Conservation (phyloP, 2,888 invertebrate species). For the Drosophila sordidula region DNA sequence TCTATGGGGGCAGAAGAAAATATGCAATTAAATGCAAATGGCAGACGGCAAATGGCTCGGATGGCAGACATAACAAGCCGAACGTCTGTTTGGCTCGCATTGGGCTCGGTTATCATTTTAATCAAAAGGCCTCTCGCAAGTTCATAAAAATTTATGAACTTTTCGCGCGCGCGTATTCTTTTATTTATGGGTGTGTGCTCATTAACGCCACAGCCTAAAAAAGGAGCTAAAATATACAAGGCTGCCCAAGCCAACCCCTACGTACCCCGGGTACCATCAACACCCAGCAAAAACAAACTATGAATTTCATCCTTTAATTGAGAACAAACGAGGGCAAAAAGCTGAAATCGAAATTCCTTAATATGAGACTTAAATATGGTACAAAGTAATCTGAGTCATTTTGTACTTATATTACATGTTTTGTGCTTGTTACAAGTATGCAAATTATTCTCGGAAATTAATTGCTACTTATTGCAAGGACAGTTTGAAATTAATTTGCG, state of each 20-base stretch:
- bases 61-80: neutral
- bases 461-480: too few relatives aligned
- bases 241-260: neutral
- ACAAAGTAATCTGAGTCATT: too few relatives aligned
- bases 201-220: conserved; percentile 46
- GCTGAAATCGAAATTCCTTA: too few relatives aligned
- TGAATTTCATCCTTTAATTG: too few relatives aligned
- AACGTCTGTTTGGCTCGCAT: conserved; percentile 4
- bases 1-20: conserved; percentile 23
- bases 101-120: conserved; percentile 57
- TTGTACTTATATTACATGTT: too few relatives aligned
- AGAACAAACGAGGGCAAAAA: too few relatives aligned
- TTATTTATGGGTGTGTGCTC: conserved; percentile 47
- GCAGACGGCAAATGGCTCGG: neutral
- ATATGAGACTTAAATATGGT: too few relatives aligned
- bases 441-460: too few relatives aligned
- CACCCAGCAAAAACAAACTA: too few relatives aligned
- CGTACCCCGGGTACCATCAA: neutral
- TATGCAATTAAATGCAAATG: conserved; percentile 38
- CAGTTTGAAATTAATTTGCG: too few relatives aligned
- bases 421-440: too few relatives aligned
- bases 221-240: neutral
- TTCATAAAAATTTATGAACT: conserved; percentile 72
- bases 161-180: conserved; percentile 34
- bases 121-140: conserved; percentile 56